Evolutionary conservation across 2,797 vertebrate genomes (phyloP).

Genomic region (Sorex maritimensis): DNA sequence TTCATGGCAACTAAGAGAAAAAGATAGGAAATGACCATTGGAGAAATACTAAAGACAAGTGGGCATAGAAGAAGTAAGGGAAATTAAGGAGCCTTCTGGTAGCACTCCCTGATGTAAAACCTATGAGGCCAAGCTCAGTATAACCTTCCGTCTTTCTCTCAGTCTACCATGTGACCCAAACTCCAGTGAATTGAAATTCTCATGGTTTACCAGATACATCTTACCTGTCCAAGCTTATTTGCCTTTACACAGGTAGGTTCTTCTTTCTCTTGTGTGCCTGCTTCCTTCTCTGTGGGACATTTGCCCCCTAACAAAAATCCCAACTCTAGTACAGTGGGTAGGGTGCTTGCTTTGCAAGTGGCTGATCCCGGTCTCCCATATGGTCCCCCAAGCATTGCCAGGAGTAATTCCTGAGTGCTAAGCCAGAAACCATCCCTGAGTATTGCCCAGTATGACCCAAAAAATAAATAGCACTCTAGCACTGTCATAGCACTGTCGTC

Average conservation of each 20-base stretch:
- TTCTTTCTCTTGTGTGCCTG: not conserved
- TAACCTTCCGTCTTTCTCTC: not conserved
- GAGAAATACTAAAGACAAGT: conserved; percentile 1
- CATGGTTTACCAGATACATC: not conserved
- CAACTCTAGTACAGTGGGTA: too few relatives aligned
- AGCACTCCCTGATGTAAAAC: not conserved
- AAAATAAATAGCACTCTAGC: too few relatives aligned
- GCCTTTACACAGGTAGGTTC: not conserved
- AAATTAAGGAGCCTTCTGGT: not conserved
- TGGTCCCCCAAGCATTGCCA: too few relatives aligned
- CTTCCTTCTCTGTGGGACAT: not conserved
- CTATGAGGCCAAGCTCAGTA: not conserved
- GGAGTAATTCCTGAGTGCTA: too few relatives aligned
- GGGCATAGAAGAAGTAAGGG: not conserved
- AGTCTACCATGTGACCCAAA: not conserved
- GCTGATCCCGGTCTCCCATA: too few relatives aligned
- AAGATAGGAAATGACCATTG: not conserved
- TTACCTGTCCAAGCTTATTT: not conserved
- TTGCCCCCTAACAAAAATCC: too few relatives aligned
- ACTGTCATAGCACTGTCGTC: too few relatives aligned
- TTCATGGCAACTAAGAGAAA: not conserved
- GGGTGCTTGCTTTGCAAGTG: too few relatives aligned
- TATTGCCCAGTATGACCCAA: too few relatives aligned
- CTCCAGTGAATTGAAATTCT: not conserved
- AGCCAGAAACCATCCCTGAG: too few relatives aligned